These are phyloP conservation scores for Mellivora capensis DNA, from an alignment of 2,113 vertebrate genomes.

Conservation along the genomic window DNA sequence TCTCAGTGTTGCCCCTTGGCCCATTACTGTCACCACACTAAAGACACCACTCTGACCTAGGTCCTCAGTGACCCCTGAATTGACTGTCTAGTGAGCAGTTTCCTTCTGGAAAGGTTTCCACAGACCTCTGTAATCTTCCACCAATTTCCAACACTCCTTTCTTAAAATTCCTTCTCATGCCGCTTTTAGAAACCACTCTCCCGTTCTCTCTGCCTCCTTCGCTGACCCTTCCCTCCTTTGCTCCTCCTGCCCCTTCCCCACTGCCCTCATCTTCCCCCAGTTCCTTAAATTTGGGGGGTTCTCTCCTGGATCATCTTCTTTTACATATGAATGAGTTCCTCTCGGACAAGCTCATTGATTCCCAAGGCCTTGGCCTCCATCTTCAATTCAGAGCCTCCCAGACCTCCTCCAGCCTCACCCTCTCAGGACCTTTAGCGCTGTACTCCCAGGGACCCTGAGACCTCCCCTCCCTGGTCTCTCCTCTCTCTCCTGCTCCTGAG, in stretches of 20 bases:
- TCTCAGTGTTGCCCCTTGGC: neutral
- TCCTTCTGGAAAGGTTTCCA: neutral
- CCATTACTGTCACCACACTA: neutral
- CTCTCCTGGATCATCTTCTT: neutral
- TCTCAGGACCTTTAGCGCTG: neutral
- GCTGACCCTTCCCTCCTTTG: neutral
- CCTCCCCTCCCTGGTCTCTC: neutral
- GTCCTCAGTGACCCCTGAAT: neutral
- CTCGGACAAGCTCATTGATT: neutral
- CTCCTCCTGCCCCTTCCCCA: neutral
- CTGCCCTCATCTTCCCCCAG: neutral
- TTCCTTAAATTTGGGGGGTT: neutral
- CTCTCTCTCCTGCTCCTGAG: neutral
- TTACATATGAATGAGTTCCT: neutral
- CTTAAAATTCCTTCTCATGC: neutral
- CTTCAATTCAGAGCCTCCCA: neutral
- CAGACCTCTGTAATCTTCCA: neutral
- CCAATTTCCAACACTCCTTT: neutral
- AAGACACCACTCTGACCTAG: neutral
- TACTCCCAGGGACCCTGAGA: neutral
- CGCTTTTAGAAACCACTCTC: neutral
- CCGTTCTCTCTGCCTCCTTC: neutral
- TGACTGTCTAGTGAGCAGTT: neutral
- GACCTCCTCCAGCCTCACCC: neutral
- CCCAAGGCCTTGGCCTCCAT: neutral